Conservation (phyloP, 1,140 invertebrate genomes). For the Diabrotica virgifera region DNA sequence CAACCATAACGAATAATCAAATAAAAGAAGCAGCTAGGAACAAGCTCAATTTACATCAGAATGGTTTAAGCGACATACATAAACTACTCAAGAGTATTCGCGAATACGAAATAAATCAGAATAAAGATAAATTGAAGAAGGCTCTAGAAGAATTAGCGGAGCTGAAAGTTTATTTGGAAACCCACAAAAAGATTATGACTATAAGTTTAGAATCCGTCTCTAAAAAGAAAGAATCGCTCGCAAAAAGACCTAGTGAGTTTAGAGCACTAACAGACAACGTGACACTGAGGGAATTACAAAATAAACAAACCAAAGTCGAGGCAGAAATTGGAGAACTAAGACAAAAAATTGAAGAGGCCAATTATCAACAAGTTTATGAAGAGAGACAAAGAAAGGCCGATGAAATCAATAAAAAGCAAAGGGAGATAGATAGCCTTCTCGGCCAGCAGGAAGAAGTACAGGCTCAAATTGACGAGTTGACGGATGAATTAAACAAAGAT, state of each 20-base stretch:
- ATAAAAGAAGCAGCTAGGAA: slow-evolving; percentile 40
- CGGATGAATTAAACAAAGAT: slow-evolving; percentile 56
- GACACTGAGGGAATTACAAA: slow-evolving; percentile 33
- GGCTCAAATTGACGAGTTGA: slow-evolving; percentile 34
- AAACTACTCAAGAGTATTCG: slow-evolving; percentile 37
- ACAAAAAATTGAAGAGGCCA: slow-evolving; percentile 34
- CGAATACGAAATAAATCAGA: slow-evolving; percentile 26
- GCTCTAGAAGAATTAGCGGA: slow-evolving; percentile 24
- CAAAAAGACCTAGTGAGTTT: slow-evolving; percentile 30
- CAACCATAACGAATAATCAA: slow-evolving; percentile 31
- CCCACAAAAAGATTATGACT: slow-evolving; percentile 26
- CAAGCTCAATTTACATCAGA: slow-evolving; percentile 44
- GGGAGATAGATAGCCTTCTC: slow-evolving; percentile 51
- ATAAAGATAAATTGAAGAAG: slow-evolving; percentile 22
- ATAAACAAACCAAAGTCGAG: slow-evolving; percentile 44
- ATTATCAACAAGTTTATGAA: slow-evolving; percentile 48
- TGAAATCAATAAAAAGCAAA: slow-evolving; percentile 49
- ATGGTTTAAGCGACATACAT: slow-evolving; percentile 30
- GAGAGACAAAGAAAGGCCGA: slow-evolving; percentile 47
- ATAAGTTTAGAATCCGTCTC: slow-evolving; percentile 28
- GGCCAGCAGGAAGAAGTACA: slow-evolving; percentile 52
- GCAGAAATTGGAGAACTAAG: slow-evolving; percentile 51
- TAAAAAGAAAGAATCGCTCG: slow-evolving; percentile 33
- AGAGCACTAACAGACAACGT: slow-evolving; percentile 38
- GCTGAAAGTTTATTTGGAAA: slow-evolving; percentile 21